Percentiles rank a stretch among this genome's conserved stretches.
Conservation (phyloP, 1,140 invertebrate species). For the Coptotermes formosanus region DNA sequence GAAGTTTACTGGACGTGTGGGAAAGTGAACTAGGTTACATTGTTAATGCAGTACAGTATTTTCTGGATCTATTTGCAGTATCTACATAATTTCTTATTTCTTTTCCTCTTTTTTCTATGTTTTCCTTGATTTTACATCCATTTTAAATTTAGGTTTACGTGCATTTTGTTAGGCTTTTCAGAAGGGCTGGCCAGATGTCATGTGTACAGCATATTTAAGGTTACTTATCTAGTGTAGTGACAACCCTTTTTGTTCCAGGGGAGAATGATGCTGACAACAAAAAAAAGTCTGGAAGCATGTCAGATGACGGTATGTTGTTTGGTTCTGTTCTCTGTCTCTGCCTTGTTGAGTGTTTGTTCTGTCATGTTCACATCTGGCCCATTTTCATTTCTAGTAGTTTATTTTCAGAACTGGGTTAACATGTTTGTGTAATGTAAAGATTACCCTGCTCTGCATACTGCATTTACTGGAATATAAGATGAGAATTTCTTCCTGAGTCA, state of each 20-base stretch:
- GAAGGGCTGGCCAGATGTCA: background rate
- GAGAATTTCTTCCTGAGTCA: too few species aligned
- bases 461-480: too few species aligned
- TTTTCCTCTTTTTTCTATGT: background rate
- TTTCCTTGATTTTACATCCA: conserved; percentile 17
- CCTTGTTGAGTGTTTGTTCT: conserved; percentile 36
- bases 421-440: too few species aligned
- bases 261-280: conserved; percentile 46
- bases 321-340: conserved; percentile 33
- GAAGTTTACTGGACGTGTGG: too few species aligned
- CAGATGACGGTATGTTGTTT: conserved; percentile 42
- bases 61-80: too few species aligned
- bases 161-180: background rate
- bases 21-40: too few species aligned
- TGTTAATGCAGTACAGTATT: too few species aligned
- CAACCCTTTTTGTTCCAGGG: conserved; percentile 27
- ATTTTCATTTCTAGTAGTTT: too few species aligned
- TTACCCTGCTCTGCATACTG: too few species aligned
- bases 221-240: background rate
- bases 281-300: conserved; percentile 53
- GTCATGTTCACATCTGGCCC: background rate
- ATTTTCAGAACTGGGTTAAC: too few species aligned
- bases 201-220: background rate
- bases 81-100: too few species aligned
- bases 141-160: conserved; percentile 33